Evolutionary conservation across 2,797 vertebrate genomes (phyloP), one percentile per base, ranked within the genome.

Genomic region (Sebastes jordani): DNA sequence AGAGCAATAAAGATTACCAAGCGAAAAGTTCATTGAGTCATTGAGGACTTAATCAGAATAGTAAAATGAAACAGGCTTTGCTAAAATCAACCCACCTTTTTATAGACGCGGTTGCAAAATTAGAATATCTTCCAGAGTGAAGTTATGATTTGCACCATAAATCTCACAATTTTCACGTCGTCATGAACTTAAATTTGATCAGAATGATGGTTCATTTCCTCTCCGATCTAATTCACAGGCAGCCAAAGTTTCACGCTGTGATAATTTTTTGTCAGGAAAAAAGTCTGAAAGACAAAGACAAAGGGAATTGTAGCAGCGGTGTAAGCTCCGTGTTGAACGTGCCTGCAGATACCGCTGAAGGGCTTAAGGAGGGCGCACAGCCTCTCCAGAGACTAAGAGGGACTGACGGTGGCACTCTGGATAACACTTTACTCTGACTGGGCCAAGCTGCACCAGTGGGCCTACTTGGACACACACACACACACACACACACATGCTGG

Each of bases 31-130:
- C 88, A 92, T 74, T 80, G 66, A 85, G 80, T 86, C 88, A 84
- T 86, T 77, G 78, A 85, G 78, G 86, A 86, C 87, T 89, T 91
- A 87, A 93, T 94, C 87, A 93, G 83, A 93, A 90, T 70, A 71
- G 83, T 91, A 68, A 92, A 94, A 92, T 74, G 70, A 85, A 91
- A 86, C 56, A 30, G 80, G 80, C 77, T 82, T 78, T 67, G 63
- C 49, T 80, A 55, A 92, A 91, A 86, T 72, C 65, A 64, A 62
- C 61, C 80, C 77, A 77, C 72, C 86, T 75, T 64, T 69, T 82
- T 78, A 84, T 67, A 76, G 80, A 82, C 20, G 22, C 32, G 36
- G 6, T 34, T 64, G 70, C 70, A 84, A 76, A 90, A 82, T 91
- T 69, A 84, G 59, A 85, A 87, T 81, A 86, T 85, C 84, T 20